A percentile compares a stretch with the other conserved stretches of the same genome.
Conservation (phyloP, 2,113 vertebrate genomes). For the Lycocorax pyrrhopterus region DNA sequence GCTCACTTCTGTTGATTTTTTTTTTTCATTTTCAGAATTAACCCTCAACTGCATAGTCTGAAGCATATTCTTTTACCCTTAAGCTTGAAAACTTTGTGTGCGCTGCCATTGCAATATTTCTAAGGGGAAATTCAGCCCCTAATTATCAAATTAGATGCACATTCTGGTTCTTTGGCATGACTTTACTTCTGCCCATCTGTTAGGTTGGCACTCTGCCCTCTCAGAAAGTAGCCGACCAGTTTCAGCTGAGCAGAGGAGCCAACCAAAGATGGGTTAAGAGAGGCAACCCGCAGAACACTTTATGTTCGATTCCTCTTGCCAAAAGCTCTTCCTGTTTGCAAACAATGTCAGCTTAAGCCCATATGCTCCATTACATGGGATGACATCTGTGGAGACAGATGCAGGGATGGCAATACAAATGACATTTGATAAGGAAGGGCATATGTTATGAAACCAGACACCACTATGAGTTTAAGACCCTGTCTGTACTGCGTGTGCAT, state of each 20-base stretch:
- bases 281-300: conserved; percentile 35
- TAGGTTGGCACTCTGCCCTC: conserved; percentile 37
- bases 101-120: neutral
- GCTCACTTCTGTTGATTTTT: neutral
- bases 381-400: conserved; percentile 66
- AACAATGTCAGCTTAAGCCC: conserved; percentile 62
- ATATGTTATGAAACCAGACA: conserved; percentile 60
- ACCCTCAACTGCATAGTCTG: neutral
- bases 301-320: conserved; percentile 22
- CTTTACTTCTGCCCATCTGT: conserved; percentile 51
- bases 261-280: conserved; percentile 54
- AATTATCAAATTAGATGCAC: conserved; percentile 64
- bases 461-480: neutral
- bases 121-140: conserved; percentile 37
- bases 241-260: conserved; percentile 41
- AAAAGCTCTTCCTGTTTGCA: conserved; percentile 64
- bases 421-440: conserved; percentile 65
- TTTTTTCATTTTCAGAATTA: neutral
- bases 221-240: conserved; percentile 24
- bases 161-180: conserved; percentile 56
- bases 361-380: conserved; percentile 62
- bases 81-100: neutral
- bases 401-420: conserved; percentile 51
- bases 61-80: conserved; percentile 1
- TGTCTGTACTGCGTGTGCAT: neutral